Base-by-base conservation (phyloP, 2,797 vertebrate genomes). In the Knipowitschia caucasica region DNA sequence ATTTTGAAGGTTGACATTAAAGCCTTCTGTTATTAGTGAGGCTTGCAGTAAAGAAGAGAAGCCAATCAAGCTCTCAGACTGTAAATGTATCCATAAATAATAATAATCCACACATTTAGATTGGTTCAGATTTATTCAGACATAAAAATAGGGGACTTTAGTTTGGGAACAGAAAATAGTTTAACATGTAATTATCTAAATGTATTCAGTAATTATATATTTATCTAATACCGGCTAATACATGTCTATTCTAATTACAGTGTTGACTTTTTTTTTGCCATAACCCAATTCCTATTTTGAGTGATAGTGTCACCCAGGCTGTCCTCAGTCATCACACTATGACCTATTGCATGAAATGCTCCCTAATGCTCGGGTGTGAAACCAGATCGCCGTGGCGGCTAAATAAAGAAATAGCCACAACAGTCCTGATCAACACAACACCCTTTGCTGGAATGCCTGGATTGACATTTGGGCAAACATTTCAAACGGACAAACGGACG, bases 351-450 rank as follows among this genome's bases (percentile, higher is more conserved):
- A 67, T 62, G 71, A 85, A 86, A 75, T 64, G 59, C 79, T 71
- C 64, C 54, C 62, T 17, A 21, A 33, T 38, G 53, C 73, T 50
- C 50, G 61, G 77, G 66, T 67, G 75, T 81, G 84, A 78, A 88
- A 86, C 71, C 69, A 62, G 81, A 88, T 70, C 70, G 77, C 67
- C 29, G 54, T 34, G 64, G 69, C 56, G 36, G 81, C 86, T 88
- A 88, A 84, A 88, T 85, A 85, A 86, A 88, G 82, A 73, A 69
- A 79, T 63, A 18, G 72, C 68, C 73, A 82, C 79, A 83, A 81
- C 79, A 73, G 76, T 74, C 69, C 75, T 69, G 73, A 84, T 78
- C 59, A 83, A 82, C 78, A 85, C 78, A 83, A 75, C 75, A 58
- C 46, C 61, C 71, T 81, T 54, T 27, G 62, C 77, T 51, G 71